Percentiles rank a stretch among this genome's conserved stretches.
phyloP scores from a whole-genome alignment of 2,888 invertebrate genomes.

The Epistrophella euchroma region DNA sequence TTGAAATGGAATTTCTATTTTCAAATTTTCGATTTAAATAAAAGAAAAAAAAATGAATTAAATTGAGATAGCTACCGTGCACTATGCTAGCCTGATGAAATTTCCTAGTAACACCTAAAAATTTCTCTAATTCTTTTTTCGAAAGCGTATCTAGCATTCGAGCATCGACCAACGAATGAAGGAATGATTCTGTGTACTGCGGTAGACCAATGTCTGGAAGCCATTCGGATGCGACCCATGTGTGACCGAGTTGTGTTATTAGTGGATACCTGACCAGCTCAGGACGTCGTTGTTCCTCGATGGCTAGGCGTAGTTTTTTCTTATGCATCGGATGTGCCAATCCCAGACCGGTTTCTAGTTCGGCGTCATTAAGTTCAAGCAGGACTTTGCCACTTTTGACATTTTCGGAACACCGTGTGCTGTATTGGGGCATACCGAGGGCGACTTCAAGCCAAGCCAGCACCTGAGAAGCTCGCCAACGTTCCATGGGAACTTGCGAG shows the following conservation, averaged over 20 bases:
- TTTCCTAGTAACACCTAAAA: constrained; percentile 95
- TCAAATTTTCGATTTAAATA: neutral
- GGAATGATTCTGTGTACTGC: constrained; percentile 94
- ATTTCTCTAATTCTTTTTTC: constrained; percentile 97
- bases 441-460: constrained; percentile 97
- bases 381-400: constrained; percentile 98
- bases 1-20: constrained; percentile 11
- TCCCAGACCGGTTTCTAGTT: constrained; percentile 95
- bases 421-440: constrained; percentile 97
- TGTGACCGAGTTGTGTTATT: constrained; percentile 94
- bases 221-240: constrained; percentile 97
- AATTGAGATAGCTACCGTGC: constrained; percentile 86
- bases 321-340: constrained; percentile 96
- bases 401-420: constrained; percentile 94
- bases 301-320: constrained; percentile 95
- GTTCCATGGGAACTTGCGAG: constrained; percentile 92
- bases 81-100: constrained; percentile 98
- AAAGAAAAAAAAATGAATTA: neutral
- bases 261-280: constrained; percentile 94
- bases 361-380: constrained; percentile 95
- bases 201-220: constrained; percentile 95
- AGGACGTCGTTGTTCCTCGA: constrained; percentile 95
- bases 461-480: constrained; percentile 97
- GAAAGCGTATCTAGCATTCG: constrained; percentile 96
- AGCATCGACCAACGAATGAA: constrained; percentile 95